phyloP scores from a whole-genome alignment of 2,888 invertebrate species.

The Drosophila koepferae region DNA sequence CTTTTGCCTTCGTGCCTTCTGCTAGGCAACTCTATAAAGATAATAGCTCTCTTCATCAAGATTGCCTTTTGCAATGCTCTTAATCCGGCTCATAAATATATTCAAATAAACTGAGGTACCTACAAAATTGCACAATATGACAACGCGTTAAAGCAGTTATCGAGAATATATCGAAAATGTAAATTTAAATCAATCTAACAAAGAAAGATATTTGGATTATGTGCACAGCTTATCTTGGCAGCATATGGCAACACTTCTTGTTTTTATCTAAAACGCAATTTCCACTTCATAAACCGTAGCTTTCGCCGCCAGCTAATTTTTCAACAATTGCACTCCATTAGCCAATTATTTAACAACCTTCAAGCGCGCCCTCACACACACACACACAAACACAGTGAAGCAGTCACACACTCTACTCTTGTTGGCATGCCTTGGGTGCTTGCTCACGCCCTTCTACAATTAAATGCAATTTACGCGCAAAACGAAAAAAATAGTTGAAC shows the following conservation, averaged over 20 bases:
- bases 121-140: too few species aligned
- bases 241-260: slow-evolving; percentile 14
- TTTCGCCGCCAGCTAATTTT: slow-evolving; percentile 38
- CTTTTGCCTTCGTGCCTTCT: too few species aligned
- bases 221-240: background rate
- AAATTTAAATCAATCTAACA: too few species aligned
- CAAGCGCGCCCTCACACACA: slow-evolving; percentile 14
- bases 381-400: background rate
- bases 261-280: slow-evolving; percentile 20
- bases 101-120: too few species aligned
- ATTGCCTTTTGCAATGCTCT: too few species aligned
- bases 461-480: slow-evolving; percentile 65
- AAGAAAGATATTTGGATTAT: background rate
- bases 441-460: slow-evolving; percentile 51
- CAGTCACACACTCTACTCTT: background rate
- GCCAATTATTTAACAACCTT: slow-evolving; percentile 53
- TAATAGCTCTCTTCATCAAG: too few species aligned
- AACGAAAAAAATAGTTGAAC: slow-evolving; percentile 36
- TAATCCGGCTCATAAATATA: too few species aligned
- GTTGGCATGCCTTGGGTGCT: slow-evolving; percentile 2
- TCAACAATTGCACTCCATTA: slow-evolving; percentile 55
- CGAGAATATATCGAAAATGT: too few species aligned
- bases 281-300: slow-evolving; percentile 52
- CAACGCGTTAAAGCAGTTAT: too few species aligned
- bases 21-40: background rate